Evolutionary conservation across 1,140 invertebrate species (phyloP).

Genomic region (Papilio polytes): DNA sequence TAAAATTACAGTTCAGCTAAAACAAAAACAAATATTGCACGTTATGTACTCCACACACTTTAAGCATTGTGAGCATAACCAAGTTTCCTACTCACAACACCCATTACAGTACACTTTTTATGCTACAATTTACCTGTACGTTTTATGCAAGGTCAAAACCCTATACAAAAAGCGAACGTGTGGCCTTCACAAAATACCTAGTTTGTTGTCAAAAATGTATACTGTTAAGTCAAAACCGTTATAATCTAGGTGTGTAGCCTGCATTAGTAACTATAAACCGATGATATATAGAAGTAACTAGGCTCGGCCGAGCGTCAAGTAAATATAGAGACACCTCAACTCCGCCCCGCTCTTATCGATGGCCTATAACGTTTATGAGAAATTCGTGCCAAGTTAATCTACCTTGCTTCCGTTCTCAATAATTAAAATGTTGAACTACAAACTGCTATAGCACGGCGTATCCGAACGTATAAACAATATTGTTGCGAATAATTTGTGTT

Average conservation of each 20-base stretch:
- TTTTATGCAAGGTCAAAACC: not conserved
- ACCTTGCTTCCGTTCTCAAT: conserved; percentile 74
- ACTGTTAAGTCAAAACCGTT: not conserved
- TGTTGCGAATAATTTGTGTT: not conserved
- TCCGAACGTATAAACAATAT: conserved; percentile 28
- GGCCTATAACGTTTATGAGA: conserved; percentile 75
- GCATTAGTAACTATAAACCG: not conserved
- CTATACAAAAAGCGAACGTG: not conserved
- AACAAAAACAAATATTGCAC: too few species aligned
- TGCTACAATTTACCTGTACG: not conserved
- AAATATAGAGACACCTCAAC: conserved; percentile 54
- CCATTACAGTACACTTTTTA: not conserved
- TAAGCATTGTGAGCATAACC: too few species aligned
- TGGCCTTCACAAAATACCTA: not conserved
- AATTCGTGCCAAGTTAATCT: conserved; percentile 79
- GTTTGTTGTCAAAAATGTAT: too few species aligned
- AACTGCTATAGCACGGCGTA: conserved; percentile 7
- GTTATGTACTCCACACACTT: too few species aligned
- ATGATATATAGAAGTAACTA: conserved; percentile 5
- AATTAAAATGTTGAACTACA: conserved; percentile 63
- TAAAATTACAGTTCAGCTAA: too few species aligned
- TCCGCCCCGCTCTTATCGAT: conserved; percentile 59
- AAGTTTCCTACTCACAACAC: too few species aligned
- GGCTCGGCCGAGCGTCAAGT: conserved; percentile 25
- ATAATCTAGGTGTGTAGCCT: not conserved